Evolutionary conservation across 2,113 vertebrate genomes (phyloP).

Genomic region (Plecturocebus donacophilus): DNA sequence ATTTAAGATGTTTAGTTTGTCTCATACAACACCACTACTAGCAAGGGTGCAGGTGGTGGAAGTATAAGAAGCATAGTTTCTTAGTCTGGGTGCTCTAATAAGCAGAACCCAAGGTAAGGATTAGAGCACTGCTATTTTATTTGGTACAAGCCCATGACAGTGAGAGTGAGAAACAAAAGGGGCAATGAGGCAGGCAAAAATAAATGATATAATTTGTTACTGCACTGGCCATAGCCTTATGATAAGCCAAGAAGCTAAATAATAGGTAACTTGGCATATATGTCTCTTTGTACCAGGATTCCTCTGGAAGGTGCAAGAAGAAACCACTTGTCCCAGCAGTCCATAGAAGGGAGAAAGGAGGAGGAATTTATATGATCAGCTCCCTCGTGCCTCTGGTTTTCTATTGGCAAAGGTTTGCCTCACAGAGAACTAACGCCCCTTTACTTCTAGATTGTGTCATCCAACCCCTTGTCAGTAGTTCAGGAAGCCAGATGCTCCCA

Average conservation of each 20-base stretch:
- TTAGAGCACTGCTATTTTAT: background rate
- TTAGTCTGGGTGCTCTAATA: background rate
- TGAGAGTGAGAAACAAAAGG: background rate
- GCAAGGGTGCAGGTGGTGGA: background rate
- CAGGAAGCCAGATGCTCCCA: background rate
- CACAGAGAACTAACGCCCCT: background rate
- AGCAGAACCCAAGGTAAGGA: background rate
- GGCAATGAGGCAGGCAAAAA: background rate
- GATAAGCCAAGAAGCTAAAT: background rate
- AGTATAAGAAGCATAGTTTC: background rate
- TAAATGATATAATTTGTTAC: background rate
- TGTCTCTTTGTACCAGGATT: background rate
- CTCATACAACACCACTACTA: background rate
- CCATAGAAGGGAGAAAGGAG: background rate
- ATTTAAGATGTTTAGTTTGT: background rate
- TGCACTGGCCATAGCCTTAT: background rate
- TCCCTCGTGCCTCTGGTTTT: background rate
- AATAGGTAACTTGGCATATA: background rate
- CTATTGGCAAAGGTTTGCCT: background rate
- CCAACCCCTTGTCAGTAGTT: background rate
- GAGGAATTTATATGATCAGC: background rate
- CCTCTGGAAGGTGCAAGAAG: background rate
- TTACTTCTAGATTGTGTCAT: background rate
- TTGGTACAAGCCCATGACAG: background rate
- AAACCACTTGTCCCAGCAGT: background rate